Evolutionary conservation across 2,113 vertebrate genomes (phyloP).

Genomic region (Tachuris rubrigastra): DNA sequence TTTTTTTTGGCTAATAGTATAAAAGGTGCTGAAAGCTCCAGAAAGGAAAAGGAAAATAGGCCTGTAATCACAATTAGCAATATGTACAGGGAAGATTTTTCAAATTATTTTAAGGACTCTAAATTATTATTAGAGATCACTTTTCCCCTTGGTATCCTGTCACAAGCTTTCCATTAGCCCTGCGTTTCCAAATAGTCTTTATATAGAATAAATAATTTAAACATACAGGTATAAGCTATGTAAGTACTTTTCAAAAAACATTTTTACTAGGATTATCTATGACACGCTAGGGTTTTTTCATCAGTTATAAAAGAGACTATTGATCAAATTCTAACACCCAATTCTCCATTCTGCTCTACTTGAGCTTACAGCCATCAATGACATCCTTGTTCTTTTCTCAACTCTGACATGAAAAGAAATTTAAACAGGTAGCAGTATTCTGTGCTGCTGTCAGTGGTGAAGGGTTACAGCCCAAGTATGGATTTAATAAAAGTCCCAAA

Average conservation of each 20-base stretch:
- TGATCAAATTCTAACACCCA: not conserved
- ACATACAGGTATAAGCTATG: not conserved
- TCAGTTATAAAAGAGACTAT: not conserved
- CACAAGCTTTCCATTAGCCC: not conserved
- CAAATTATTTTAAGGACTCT: not conserved
- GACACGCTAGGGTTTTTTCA: not conserved
- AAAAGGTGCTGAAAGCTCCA: not conserved
- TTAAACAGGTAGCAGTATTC: not conserved
- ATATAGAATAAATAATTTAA: not conserved
- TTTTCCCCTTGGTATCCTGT: not conserved
- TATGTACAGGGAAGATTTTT: fast-evolving
- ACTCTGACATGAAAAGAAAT: not conserved
- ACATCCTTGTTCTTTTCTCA: not conserved
- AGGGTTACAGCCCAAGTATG: not conserved
- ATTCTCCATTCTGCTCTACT: not conserved
- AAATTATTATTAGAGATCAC: not conserved
- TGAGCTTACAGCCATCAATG: not conserved
- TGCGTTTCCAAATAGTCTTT: not conserved
- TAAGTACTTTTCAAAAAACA: not conserved
- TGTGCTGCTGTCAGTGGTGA: not conserved
- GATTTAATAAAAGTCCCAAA: not conserved
- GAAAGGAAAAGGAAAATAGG: not conserved
- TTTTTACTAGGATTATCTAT: not conserved
- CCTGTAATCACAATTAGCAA: not conserved
- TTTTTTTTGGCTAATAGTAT: not conserved